Evolutionary conservation across 1,140 invertebrate genomes (phyloP).

Genomic region (Zaprionus inermis): DNA sequence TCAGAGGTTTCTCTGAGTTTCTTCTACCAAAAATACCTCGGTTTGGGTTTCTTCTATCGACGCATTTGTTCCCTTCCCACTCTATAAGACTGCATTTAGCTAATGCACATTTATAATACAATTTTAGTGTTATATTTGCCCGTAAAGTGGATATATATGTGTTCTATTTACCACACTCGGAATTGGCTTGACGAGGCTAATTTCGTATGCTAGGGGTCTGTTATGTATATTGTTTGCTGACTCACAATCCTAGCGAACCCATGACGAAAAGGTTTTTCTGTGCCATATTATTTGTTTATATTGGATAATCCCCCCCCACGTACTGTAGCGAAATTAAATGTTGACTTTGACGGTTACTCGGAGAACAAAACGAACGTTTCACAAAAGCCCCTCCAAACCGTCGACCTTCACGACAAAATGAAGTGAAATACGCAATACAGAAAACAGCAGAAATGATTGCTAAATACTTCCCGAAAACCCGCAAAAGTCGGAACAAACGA

Average conservation of each 20-base stretch:
- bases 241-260: constrained; percentile 16
- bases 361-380: constrained; percentile 65
- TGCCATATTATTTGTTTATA: constrained; percentile 8
- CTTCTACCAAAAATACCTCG: not conserved
- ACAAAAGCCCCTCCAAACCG: constrained; percentile 43
- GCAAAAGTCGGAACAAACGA: constrained; percentile 19
- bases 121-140: constrained; percentile 15
- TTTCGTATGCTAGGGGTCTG: constrained; percentile 34
- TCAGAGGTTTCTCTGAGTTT: not conserved
- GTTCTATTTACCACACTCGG: constrained; percentile 7
- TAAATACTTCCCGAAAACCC: constrained; percentile 54
- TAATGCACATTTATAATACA: constrained; percentile 24
- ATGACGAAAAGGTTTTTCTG: constrained; percentile 16
- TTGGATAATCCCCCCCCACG: constrained; percentile 21
- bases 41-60: not conserved
- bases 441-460: constrained; percentile 56
- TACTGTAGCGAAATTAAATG: constrained; percentile 46
- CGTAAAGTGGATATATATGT: constrained; percentile 21
- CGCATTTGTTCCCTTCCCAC: not conserved
- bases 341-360: constrained; percentile 54
- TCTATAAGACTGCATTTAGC: not conserved
- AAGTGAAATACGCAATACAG: constrained; percentile 59
- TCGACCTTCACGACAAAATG: constrained; percentile 63
- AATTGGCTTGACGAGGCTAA: constrained; percentile 23
- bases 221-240: constrained; percentile 19